phyloP scores from a whole-genome alignment of 2,888 invertebrate genomes.

The Stomorhina lunata region DNA sequence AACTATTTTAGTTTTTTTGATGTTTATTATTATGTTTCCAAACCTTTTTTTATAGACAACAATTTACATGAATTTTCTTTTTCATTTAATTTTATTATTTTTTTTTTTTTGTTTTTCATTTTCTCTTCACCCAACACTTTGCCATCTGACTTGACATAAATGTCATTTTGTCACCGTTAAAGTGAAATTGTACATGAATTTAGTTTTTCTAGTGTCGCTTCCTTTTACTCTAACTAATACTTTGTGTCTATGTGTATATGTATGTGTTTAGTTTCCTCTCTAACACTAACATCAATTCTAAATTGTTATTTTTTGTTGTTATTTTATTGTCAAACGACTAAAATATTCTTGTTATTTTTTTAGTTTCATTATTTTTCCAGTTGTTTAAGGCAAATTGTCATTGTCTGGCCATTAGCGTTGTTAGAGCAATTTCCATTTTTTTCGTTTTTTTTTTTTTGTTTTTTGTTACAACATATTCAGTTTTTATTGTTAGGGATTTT shows the following conservation, averaged over 20 bases:
- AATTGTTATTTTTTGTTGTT: background rate
- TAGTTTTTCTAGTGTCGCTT: background rate
- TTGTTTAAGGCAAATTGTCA: slow-evolving; percentile 50
- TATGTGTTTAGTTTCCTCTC: background rate
- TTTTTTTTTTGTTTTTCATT: background rate
- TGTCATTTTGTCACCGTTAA: slow-evolving; percentile 48
- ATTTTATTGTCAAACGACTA: background rate
- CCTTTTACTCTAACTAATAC: background rate
- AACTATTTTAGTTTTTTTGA: background rate
- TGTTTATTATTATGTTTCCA: background rate
- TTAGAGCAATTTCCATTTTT: slow-evolving; percentile 33
- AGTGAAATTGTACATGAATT: slow-evolving; percentile 15
- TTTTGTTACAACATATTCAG: background rate
- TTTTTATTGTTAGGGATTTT: slow-evolving; percentile 7
- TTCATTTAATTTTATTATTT: background rate
- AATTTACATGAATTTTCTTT: background rate
- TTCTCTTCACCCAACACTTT: background rate
- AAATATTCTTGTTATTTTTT: slow-evolving; percentile 8
- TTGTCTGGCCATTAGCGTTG: slow-evolving; percentile 59
- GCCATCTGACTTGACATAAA: slow-evolving; percentile 40
- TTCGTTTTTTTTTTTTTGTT: too few species aligned
- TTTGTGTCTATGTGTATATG: background rate
- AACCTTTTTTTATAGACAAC: background rate
- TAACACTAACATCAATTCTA: background rate
- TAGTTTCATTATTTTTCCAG: background rate